These are phyloP conservation scores for Nipponia nippon DNA, from an alignment of 2,113 vertebrate genomes.

Conservation along the genomic window DNA sequence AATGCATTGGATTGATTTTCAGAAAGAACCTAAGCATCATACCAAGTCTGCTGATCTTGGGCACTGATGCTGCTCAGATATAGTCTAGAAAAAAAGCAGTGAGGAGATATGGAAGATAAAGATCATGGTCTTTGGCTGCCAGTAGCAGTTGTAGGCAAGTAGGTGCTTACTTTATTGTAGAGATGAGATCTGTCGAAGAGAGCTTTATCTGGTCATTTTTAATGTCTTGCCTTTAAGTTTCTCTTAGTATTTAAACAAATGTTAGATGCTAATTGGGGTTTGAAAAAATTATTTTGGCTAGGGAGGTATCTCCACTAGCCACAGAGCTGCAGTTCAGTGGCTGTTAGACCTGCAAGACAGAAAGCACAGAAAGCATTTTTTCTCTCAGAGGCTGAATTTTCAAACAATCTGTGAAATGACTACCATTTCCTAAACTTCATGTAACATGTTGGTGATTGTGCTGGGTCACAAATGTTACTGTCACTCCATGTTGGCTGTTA, in stretches of 20 bases:
- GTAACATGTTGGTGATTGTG: background rate
- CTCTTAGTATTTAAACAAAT: background rate
- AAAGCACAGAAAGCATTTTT: background rate
- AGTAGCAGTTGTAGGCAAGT: background rate
- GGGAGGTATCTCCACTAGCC: background rate
- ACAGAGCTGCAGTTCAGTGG: background rate
- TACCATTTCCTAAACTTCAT: background rate
- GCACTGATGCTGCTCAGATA: background rate
- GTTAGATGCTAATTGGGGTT: background rate
- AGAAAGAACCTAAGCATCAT: background rate
- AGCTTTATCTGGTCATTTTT: background rate
- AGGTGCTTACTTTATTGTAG: background rate
- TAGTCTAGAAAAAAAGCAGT: background rate
- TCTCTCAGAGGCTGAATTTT: background rate
- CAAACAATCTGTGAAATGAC: background rate
- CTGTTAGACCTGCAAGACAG: background rate
- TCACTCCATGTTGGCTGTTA: background rate
- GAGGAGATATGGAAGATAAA: background rate
- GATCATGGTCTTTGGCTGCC: background rate
- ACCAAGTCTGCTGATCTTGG: background rate
- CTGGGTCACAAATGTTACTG: background rate
- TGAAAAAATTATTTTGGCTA: background rate
- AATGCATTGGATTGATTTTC: background rate
- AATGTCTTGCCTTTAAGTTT: background rate
- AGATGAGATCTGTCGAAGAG: background rate